These are phyloP conservation scores for Alviniconcha marisindica DNA, from an alignment of 1,140 invertebrate genomes.

Conservation along the genomic window DNA sequence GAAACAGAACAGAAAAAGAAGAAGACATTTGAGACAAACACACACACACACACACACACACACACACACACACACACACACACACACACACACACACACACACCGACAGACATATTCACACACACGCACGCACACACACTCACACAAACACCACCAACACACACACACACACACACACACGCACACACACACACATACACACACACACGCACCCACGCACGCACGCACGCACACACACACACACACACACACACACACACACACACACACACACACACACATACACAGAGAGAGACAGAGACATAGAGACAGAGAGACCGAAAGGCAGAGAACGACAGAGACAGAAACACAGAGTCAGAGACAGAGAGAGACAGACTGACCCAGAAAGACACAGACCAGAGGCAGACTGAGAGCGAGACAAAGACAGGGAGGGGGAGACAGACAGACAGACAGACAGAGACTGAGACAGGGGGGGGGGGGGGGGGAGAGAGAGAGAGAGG, in stretches of 20 bases:
- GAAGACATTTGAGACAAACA: too few species aligned
- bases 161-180: neutral
- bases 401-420: too few species aligned
- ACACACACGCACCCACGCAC: slow-evolving; percentile 8
- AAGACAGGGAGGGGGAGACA: too few species aligned
- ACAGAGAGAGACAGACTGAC: neutral
- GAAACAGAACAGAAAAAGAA: too few species aligned
- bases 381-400: neutral
- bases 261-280: slow-evolving; percentile 12
- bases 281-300: neutral
- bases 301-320: neutral
- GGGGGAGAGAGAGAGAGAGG: too few species aligned
- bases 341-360: neutral
- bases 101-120: too few species aligned
- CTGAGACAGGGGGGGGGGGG: too few species aligned
- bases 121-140: too few species aligned
- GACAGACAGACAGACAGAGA: too few species aligned
- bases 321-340: neutral
- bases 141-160: neutral
- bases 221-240: neutral
- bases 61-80: too few species aligned
- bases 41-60: too few species aligned
- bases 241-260: neutral
- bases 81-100: too few species aligned
- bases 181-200: neutral